A percentile compares a stretch with the other conserved stretches of the same genome.
Conservation (phyloP, 2,113 vertebrate species). For the Alectura lathami region DNA sequence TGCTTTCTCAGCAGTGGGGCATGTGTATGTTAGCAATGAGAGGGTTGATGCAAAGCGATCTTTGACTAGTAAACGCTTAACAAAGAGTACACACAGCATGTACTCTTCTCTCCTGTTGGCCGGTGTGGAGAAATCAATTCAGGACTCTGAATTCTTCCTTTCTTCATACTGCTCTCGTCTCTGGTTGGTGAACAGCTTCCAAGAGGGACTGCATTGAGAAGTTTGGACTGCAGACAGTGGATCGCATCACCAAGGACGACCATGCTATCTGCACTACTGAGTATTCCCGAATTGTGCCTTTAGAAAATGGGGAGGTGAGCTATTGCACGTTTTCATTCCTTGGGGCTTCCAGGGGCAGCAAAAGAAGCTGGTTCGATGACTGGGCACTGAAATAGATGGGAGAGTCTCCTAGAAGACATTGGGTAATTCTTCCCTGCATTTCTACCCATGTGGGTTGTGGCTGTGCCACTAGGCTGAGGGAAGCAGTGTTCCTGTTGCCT, state of each 20-base stretch:
- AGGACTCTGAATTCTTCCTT: background rate
- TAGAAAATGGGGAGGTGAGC: constrained; percentile 95
- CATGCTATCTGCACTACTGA: constrained; percentile 90
- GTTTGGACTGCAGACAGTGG: constrained; percentile 87
- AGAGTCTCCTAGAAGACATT: background rate
- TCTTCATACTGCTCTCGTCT: background rate
- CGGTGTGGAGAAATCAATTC: background rate
- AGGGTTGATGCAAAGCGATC: background rate
- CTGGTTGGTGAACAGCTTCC: constrained; percentile 77
- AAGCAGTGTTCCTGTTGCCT: background rate
- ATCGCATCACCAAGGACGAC: constrained; percentile 85
- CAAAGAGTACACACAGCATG: no score
- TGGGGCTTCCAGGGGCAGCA: background rate
- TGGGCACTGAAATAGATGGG: background rate
- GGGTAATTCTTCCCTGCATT: background rate
- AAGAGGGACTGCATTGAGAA: constrained; percentile 94
- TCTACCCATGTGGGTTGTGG: background rate
- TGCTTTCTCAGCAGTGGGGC: background rate
- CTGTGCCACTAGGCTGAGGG: background rate
- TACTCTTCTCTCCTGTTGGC: background rate
- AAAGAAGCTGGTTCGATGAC: background rate
- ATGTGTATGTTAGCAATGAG: background rate
- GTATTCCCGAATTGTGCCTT: constrained; percentile 92
- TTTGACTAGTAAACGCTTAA: background rate
- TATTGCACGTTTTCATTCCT: background rate